phyloP scores from a whole-genome alignment of 2,888 invertebrate genomes.

The Hedychridium roseum region DNA sequence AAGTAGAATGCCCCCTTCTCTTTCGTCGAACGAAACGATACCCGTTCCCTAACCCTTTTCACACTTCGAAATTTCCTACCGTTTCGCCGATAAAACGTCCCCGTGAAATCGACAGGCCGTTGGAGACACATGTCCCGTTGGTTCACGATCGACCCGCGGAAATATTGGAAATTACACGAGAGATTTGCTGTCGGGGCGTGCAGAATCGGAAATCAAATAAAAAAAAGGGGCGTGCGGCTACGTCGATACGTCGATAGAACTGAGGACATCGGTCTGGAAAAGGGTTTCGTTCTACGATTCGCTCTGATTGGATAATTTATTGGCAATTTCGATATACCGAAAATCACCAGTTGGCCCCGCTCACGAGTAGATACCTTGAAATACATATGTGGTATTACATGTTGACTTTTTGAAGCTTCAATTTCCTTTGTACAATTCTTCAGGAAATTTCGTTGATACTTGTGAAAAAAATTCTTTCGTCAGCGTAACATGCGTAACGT shows the following conservation, averaged over 20 bases:
- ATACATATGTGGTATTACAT: not conserved
- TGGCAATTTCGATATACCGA: conserved; percentile 28
- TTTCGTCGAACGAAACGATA: conserved; percentile 12
- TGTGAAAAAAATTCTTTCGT: not conserved
- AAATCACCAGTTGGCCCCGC: conserved; percentile 16
- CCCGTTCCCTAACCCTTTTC: conserved; percentile 37
- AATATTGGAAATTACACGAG: conserved; percentile 61
- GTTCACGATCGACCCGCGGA: conserved; percentile 34
- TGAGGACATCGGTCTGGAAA: conserved; percentile 21
- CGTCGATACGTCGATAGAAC: conserved; percentile 27
- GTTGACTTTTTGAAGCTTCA: too few species aligned
- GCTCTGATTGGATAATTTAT: conserved; percentile 60
- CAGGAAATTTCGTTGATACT: conserved; percentile 7
- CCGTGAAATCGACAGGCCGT: conserved; percentile 55
- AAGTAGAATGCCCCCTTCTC: too few species aligned
- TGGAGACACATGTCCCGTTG: conserved; percentile 43
- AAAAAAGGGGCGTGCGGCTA: conserved; percentile 47
- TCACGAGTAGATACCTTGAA: conserved; percentile 1
- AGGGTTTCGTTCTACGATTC: conserved; percentile 49
- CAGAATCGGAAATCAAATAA: conserved; percentile 61
- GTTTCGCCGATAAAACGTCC: conserved; percentile 36
- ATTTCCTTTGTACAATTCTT: too few species aligned
- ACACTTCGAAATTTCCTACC: conserved; percentile 43
- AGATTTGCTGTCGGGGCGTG: conserved; percentile 58
- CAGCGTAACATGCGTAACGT: too few species aligned